Evolutionary conservation across 1,140 invertebrate genomes (phyloP).

Genomic region (Papilio polyxenes): DNA sequence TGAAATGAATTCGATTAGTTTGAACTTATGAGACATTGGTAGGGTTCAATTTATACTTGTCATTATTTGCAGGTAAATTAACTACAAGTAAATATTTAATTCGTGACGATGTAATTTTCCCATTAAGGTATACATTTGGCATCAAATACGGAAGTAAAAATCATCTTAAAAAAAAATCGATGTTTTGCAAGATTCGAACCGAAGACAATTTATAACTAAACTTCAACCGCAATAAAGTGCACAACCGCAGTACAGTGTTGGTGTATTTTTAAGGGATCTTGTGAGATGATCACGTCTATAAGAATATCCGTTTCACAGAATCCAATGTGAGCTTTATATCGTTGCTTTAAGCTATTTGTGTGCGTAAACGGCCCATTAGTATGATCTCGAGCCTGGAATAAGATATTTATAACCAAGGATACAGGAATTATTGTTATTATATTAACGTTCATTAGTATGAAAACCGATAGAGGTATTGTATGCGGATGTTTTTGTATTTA

Average conservation of each 20-base stretch:
- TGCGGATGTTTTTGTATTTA: not conserved
- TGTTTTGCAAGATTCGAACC: no score
- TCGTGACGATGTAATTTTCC: no score
- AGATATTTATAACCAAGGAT: constrained; percentile 9
- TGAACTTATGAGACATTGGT: no score
- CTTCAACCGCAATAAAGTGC: not conserved
- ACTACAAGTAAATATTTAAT: no score
- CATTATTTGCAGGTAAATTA: no score
- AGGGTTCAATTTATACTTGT: no score
- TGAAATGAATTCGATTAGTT: no score
- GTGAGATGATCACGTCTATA: not conserved
- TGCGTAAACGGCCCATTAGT: not conserved
- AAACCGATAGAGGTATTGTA: not conserved
- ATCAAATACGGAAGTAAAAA: not conserved
- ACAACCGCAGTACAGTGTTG: not conserved
- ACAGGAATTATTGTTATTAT: not conserved
- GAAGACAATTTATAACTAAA: not conserved
- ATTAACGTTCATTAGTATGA: not conserved
- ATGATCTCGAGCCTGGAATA: not conserved
- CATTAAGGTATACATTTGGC: no score
- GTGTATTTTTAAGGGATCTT: constrained; percentile 5
- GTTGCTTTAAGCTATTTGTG: not conserved
- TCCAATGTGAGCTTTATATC: not conserved
- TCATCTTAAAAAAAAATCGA: no score
- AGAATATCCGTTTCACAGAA: constrained; percentile 7